These are phyloP conservation scores for Mesorhabditis sp. DNA, from an alignment of 2,888 invertebrate species.

Conservation along the genomic window DNA sequence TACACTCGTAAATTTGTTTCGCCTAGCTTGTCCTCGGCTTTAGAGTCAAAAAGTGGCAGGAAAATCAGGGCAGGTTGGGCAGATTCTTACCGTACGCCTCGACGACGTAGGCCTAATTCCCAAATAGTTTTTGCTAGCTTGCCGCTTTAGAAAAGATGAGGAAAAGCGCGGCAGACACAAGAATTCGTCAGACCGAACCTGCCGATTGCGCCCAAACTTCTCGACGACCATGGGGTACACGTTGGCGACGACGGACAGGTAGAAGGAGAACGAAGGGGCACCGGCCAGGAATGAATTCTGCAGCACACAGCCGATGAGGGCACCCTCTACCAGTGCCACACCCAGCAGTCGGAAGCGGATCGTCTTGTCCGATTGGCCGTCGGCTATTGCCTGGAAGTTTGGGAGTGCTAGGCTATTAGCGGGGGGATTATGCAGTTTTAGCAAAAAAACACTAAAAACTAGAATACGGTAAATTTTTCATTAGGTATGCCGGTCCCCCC, in stretches of 20 bases:
- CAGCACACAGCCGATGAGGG: slow-evolving; percentile 37
- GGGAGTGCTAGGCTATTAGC: neutral
- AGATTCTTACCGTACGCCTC: no score
- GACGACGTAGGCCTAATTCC: no score
- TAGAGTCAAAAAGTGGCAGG: no score
- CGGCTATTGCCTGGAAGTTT: slow-evolving; percentile 12
- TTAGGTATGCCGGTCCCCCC: no score
- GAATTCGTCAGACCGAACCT: no score
- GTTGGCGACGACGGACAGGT: slow-evolving; percentile 31
- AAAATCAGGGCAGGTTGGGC: no score
- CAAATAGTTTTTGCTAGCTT: no score
- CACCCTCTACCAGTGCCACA: slow-evolving; percentile 28
- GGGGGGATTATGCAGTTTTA: neutral
- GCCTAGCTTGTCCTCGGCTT: no score
- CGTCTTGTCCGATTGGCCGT: slow-evolving; percentile 11
- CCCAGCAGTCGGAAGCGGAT: slow-evolving; percentile 36
- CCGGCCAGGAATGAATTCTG: slow-evolving; percentile 30
- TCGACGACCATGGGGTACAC: slow-evolving; percentile 25
- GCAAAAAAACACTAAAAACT: neutral
- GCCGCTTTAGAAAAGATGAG: no score
- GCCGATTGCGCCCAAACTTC: slow-evolving; percentile 15
- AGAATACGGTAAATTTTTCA: no score
- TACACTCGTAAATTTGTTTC: no score
- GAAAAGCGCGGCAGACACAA: no score
- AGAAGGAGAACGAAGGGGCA: slow-evolving; percentile 36